These are phyloP conservation scores for Pseudonaja textilis DNA, from an alignment of 2,113 vertebrate species.

Conservation along the genomic window DNA sequence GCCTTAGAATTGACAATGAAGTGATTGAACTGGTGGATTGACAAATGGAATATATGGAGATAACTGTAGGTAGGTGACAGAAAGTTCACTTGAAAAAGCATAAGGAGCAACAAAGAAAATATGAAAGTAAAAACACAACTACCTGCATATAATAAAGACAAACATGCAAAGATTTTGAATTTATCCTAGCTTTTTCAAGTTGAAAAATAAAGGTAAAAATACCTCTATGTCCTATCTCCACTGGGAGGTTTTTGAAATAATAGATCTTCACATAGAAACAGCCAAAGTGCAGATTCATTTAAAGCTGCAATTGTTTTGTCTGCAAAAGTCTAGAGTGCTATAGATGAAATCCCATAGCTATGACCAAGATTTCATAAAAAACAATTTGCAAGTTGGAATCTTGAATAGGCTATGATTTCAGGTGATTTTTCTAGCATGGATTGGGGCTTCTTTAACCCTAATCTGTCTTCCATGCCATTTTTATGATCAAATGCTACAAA, in stretches of 20 bases:
- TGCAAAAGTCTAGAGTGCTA: background rate
- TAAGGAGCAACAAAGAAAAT: background rate
- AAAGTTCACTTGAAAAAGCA: background rate
- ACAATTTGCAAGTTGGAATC: background rate
- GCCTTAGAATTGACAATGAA: background rate
- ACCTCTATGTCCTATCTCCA: background rate
- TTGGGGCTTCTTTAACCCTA: background rate
- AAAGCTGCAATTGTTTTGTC: background rate
- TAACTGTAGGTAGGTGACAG: background rate
- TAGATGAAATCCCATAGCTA: background rate
- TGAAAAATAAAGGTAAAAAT: background rate
- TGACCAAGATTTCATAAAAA: background rate
- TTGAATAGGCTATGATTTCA: background rate
- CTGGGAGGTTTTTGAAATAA: background rate
- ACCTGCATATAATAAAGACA: background rate
- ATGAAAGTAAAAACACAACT: background rate
- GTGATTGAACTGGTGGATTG: background rate
- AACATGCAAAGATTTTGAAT: background rate
- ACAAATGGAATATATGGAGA: background rate
- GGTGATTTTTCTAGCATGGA: background rate
- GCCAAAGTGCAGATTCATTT: background rate
- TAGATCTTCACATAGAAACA: background rate
- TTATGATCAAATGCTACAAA: constrained; percentile 1
- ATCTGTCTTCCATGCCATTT: background rate
- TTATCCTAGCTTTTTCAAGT: background rate